Conservation (phyloP, 2,797 vertebrate species). For the Cephalopachus bancanus region DNA sequence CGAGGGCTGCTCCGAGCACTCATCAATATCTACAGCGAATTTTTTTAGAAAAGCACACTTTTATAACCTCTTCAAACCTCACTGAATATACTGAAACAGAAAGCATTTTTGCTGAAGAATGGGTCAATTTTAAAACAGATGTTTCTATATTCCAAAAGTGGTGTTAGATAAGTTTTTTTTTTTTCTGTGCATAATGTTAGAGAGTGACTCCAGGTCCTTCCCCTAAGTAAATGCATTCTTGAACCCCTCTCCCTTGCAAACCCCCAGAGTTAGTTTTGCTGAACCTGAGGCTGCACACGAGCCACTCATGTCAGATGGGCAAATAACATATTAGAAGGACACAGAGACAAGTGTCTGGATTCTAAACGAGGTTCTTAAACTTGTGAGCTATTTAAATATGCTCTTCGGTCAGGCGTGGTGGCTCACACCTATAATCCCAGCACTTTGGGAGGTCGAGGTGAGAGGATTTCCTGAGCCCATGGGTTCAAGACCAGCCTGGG, state of each 20-base stretch:
- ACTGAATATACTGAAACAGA: neutral
- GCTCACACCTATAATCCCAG: too few species aligned
- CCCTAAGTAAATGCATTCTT: neutral
- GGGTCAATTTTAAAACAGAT: neutral
- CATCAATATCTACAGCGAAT: slow-evolving; percentile 93
- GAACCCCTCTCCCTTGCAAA: too few species aligned
- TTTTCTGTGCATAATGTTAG: neutral
- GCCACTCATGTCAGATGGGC: neutral
- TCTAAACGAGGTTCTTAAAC: neutral
- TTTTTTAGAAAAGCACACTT: neutral
- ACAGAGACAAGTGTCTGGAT: neutral
- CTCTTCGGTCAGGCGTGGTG: too few species aligned
- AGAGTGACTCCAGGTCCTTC: neutral
- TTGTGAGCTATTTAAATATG: too few species aligned
- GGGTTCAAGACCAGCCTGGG: too few species aligned
- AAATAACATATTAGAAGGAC: neutral
- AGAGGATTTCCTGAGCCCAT: too few species aligned
- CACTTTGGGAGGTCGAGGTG: too few species aligned
- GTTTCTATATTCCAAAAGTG: neutral
- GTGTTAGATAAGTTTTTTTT: neutral
- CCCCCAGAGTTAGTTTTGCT: too few species aligned
- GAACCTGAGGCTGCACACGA: neutral
- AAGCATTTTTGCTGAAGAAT: neutral
- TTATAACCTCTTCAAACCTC: neutral
- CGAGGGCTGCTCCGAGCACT: slow-evolving; percentile 92